Percentiles rank a stretch among this genome's conserved stretches.
Evolutionary conservation across 2,888 invertebrate species (phyloP).

Genomic region (Podabrus alpinus): DNA sequence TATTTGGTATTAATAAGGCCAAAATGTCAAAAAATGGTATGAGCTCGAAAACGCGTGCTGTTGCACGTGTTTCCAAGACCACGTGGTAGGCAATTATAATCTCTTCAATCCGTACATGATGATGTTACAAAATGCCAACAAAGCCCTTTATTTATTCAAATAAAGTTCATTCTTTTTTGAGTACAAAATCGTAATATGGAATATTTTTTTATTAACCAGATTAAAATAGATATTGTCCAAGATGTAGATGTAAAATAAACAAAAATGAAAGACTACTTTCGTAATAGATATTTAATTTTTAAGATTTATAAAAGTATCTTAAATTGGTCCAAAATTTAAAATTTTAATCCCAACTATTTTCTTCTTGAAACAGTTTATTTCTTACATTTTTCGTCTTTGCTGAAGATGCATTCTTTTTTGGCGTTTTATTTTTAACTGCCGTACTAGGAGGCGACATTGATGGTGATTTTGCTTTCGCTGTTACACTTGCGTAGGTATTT

Average conservation of each 20-base stretch:
- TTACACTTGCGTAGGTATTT: not conserved
- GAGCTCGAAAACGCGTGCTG: no score
- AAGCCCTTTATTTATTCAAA: no score
- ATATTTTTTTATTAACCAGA: not conserved
- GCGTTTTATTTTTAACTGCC: not conserved
- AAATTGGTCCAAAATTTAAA: not conserved
- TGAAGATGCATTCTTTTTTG: not conserved
- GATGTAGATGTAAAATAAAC: not conserved
- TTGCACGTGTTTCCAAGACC: no score
- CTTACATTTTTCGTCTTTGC: not conserved
- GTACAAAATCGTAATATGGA: no score
- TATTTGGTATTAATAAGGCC: no score
- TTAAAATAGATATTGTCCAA: not conserved
- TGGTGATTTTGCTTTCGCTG: not conserved
- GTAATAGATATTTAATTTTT: not conserved
- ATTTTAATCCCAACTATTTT: not conserved
- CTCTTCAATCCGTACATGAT: no score
- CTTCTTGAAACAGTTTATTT: not conserved
- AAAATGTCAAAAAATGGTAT: no score
- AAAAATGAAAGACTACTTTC: not conserved
- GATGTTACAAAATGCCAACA: no score
- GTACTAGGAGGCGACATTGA: not conserved
- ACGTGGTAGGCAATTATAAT: no score
- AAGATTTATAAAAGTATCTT: not conserved
- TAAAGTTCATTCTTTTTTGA: no score